Conservation (phyloP, 2,888 invertebrate species). For the Epinotia demarniana region DNA sequence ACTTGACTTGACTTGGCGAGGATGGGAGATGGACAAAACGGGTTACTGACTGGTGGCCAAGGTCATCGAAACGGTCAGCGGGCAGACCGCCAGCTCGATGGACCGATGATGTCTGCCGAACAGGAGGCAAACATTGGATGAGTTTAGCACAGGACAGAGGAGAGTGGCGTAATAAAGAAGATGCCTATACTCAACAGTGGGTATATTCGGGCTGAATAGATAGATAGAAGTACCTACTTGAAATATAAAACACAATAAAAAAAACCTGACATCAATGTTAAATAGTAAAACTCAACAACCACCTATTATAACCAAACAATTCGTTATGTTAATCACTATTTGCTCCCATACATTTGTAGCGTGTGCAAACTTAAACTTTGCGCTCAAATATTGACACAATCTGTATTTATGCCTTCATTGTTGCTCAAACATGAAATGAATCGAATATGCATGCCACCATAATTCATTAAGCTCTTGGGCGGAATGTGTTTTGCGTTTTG, state of each 20-base stretch:
- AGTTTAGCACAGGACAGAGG: no score
- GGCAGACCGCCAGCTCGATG: no score
- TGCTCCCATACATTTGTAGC: constrained; percentile 20
- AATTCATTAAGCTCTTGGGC: not conserved
- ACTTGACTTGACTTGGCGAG: no score
- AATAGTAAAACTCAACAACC: not conserved
- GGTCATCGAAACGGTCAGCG: no score
- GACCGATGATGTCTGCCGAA: no score
- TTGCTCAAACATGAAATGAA: constrained; percentile 20
- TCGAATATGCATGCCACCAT: constrained; percentile 20
- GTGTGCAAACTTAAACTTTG: constrained; percentile 39
- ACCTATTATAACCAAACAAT: constrained; percentile 15
- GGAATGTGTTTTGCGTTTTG: not conserved
- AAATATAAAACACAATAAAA: not conserved
- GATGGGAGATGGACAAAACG: no score
- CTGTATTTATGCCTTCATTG: constrained; percentile 41
- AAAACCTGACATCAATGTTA: not conserved
- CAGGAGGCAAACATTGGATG: no score
- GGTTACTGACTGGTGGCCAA: no score
- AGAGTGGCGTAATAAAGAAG: no score
- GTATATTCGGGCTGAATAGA: no score
- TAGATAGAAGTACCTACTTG: no score
- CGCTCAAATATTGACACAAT: constrained; percentile 34
- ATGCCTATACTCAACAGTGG: no score
- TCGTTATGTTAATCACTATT: constrained; percentile 35